A percentile compares a stretch with the other conserved stretches of the same genome.
Evolutionary conservation across 2,888 invertebrate species (phyloP).

Genomic region (Lasius platythorax): DNA sequence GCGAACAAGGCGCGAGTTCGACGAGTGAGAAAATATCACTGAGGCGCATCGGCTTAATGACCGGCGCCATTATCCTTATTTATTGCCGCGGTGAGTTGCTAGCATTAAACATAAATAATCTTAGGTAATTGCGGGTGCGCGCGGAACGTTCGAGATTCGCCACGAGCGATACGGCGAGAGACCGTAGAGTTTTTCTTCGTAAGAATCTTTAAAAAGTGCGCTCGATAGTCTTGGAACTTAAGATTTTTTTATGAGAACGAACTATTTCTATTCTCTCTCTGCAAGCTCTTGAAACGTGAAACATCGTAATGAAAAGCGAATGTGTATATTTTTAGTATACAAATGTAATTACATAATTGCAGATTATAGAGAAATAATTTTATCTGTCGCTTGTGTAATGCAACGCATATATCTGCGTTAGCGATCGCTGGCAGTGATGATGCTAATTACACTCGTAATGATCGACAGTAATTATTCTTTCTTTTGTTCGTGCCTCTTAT

Average conservation of each 20-base stretch:
- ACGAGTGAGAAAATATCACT: conserved; percentile 84
- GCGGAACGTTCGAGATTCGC: conserved; percentile 4
- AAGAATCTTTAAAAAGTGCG: not conserved
- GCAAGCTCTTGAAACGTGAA: not conserved
- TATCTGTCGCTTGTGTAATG: not conserved
- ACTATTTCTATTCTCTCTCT: not conserved
- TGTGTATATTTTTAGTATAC: not conserved
- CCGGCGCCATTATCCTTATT: conserved; percentile 82
- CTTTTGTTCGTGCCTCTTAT: conserved; percentile 22
- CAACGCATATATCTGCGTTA: conserved; percentile 3
- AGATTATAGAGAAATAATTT: conserved; percentile 24
- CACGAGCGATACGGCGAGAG: not conserved
- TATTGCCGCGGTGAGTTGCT: conserved; percentile 77
- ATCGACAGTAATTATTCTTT: conserved; percentile 47
- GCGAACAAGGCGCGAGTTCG: conserved; percentile 80
- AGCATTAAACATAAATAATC: conserved; percentile 73
- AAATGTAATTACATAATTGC: not conserved
- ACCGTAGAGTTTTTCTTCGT: not conserved
- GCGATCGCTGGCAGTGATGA: conserved; percentile 24
- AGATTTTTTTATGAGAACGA: not conserved
- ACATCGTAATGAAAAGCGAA: not conserved
- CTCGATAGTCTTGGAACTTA: not conserved
- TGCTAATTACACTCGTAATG: conserved; percentile 42
- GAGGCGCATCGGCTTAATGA: conserved; percentile 83
- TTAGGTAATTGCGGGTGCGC: conserved; percentile 69